These are phyloP conservation scores for Drosophila watanabei DNA, from an alignment of 1,140 invertebrate genomes.

Conservation along the genomic window DNA sequence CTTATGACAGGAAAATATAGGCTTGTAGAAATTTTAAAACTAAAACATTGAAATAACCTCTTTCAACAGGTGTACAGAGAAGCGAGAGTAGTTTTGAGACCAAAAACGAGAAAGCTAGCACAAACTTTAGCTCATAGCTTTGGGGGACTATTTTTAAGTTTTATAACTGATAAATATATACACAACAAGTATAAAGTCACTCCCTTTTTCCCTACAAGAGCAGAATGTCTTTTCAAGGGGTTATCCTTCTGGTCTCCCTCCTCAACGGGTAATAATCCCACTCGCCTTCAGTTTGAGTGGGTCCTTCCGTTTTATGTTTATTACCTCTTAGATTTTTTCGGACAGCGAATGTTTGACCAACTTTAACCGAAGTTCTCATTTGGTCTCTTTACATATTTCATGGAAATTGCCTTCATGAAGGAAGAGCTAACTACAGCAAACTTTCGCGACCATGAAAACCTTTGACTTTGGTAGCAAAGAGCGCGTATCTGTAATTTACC, in stretches of 20 bases:
- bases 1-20: conserved; percentile 14
- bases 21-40: background rate
- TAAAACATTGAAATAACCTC: background rate
- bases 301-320: conserved; percentile 51
- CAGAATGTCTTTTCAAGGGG: background rate
- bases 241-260: conserved; percentile 4
- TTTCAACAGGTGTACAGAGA: conserved; percentile 13
- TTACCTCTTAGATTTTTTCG: conserved; percentile 35
- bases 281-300: conserved; percentile 22
- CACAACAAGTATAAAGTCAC: background rate
- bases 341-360: conserved; percentile 27
- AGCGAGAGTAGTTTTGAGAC: background rate
- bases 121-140: background rate
- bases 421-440: conserved; percentile 18
- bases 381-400: conserved; percentile 39
- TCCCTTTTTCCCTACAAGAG: background rate
- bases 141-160: background rate
- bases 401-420: conserved; percentile 52
- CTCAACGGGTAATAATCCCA: conserved; percentile 19
- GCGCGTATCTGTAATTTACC: conserved; percentile 31
- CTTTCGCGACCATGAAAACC: conserved; percentile 56
- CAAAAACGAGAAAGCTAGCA: background rate
- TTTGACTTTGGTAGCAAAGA: conserved; percentile 66
- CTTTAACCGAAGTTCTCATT: conserved; percentile 45
- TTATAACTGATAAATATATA: background rate